Evolutionary conservation across 2,888 invertebrate species (phyloP).

Genomic region (Cataglyphis albicans): DNA sequence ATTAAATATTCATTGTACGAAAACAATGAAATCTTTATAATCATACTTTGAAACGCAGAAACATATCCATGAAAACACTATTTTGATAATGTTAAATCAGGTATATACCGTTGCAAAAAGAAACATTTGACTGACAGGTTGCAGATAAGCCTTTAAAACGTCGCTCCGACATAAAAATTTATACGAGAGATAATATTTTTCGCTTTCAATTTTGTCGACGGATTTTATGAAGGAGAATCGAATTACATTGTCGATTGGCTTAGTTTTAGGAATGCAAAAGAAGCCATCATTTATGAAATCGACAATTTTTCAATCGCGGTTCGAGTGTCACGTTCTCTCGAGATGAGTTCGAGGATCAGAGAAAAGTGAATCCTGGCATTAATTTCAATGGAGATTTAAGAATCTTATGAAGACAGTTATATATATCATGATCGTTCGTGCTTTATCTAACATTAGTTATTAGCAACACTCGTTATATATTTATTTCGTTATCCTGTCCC

Average conservation of each 20-base stretch:
- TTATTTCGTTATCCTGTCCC: conserved; percentile 17
- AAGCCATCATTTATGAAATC: not conserved
- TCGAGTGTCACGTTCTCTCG: not conserved
- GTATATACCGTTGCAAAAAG: too few relatives aligned
- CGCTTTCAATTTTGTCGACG: not conserved
- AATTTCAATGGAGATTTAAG: not conserved
- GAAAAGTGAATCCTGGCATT: not conserved
- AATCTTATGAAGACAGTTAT: not conserved
- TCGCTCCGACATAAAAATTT: not conserved
- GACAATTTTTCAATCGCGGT: not conserved
- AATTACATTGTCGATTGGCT: not conserved
- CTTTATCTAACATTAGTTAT: not conserved
- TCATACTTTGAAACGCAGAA: not conserved
- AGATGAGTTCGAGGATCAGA: not conserved
- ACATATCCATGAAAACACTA: not conserved
- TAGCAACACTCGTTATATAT: not conserved
- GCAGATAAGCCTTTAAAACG: too few relatives aligned
- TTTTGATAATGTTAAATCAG: not conserved
- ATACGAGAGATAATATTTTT: not conserved
- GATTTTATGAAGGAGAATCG: not conserved
- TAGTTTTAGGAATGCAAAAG: not conserved
- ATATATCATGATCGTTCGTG: not conserved
- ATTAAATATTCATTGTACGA: not conserved
- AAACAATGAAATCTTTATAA: not conserved
- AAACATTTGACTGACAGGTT: too few relatives aligned